A percentile compares a stretch with the other conserved stretches of the same genome.
Conservation (phyloP, 1,140 invertebrate species). For the Formica exsecta region DNA sequence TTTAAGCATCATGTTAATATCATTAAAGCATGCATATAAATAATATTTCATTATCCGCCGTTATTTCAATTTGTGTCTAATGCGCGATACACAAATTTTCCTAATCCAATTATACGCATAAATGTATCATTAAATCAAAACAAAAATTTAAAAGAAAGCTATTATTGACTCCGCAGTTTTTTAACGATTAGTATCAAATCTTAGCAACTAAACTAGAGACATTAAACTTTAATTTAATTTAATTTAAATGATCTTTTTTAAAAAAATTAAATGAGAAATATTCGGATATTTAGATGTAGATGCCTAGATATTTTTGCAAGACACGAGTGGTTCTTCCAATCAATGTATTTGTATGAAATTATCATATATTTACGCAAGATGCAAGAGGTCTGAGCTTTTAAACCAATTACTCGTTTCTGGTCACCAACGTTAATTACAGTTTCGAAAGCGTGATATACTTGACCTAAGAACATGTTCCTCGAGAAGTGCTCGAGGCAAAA, state of each 20-base stretch:
- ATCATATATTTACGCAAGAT: constrained; percentile 11
- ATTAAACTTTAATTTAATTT: background rate
- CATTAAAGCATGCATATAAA: background rate
- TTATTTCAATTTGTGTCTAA: constrained; percentile 2
- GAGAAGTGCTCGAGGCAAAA: constrained; percentile 34
- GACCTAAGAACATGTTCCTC: constrained; percentile 10
- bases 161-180: background rate
- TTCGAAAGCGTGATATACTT: constrained; percentile 41
- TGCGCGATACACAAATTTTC: background rate
- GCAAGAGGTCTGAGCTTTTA: constrained; percentile 5
- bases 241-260: background rate
- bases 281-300: background rate
- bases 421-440: constrained; percentile 28
- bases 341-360: constrained; percentile 22
- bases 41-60: background rate
- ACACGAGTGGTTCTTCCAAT: background rate
- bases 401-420: constrained; percentile 25
- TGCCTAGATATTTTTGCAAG: background rate
- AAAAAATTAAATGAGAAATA: background rate
- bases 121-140: background rate
- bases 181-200: background rate
- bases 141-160: background rate
- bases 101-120: background rate
- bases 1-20: constrained; percentile 5
- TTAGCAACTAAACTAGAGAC: background rate